Base-by-base conservation (phyloP, 2,797 vertebrate species). In the Pseudocheirus occidentalis region DNA sequence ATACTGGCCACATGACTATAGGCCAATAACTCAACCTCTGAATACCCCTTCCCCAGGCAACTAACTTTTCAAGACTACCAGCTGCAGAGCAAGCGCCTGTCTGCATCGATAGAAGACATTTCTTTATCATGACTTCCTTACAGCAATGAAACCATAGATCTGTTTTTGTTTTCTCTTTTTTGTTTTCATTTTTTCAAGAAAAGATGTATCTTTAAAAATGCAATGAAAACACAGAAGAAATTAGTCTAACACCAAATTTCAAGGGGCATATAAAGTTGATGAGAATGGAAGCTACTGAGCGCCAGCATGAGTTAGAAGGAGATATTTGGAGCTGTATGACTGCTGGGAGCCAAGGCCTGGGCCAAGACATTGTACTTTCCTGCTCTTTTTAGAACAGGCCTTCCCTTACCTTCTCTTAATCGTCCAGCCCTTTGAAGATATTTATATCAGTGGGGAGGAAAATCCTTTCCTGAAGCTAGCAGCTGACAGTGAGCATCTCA, bases 371-470 rank as follows among this genome's bases (percentile, higher is more conserved):
- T 90, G 3, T 21, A 55, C 14, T 91, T 90, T 56, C 94, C 40
- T 90, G 40, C 40, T 95, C 62, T 59, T 95, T 92, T n/a, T 31
- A 90, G 90, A 96, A 57, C 52, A 73, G 34, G 55, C 66, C 13
- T 95, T 62, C 31, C 40, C 52, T 93, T 93, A 40, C 1, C n/a
- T 94, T 58, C 53, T 96, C 87, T 92, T 73, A 92, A 92, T 93
- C 34, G 34, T 31, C 73, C 90, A 57, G 18, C 91, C 62, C 52
- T 95, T 96, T 94, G 92, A 96, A 97, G 90, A 93, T 89, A 91
- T 62, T 73, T 95, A 90, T 55, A 66, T 53, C 55, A 89, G 0
- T 28, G 27, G 40, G 53, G 24, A 96, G 46, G 50, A 95, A 95
- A 94, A 90, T 55, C 55, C 53, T 73, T 91, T 93, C 53, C 59